Conservation (phyloP, 2,888 invertebrate genomes). For the Mycalesis mineus region DNA sequence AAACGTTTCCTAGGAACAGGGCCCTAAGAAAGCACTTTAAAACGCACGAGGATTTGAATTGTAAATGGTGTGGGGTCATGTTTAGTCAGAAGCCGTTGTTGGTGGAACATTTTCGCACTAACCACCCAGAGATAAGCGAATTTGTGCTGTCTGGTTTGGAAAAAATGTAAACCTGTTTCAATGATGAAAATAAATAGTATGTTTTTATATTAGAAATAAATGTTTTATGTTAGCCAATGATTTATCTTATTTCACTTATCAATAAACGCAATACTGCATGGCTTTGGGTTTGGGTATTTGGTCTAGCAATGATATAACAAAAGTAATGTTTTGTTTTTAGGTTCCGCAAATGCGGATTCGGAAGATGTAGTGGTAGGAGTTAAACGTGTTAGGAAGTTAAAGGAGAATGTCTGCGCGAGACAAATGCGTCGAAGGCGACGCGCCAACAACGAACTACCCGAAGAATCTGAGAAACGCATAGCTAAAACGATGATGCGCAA, state of each 20-base stretch:
- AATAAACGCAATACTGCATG: conserved; percentile 1
- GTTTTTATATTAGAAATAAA: conserved; percentile 12
- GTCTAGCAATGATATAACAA: conserved; percentile 25
- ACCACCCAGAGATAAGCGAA: conserved; percentile 40
- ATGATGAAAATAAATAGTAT: neutral
- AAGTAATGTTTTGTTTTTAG: conserved; percentile 61
- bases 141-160: conserved; percentile 13
- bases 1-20: conserved; percentile 53
- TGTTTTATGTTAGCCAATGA: neutral
- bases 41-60: conserved; percentile 53
- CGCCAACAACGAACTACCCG: conserved; percentile 64
- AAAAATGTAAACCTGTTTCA: conserved; percentile 4
- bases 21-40: conserved; percentile 56
- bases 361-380: conserved; percentile 41
- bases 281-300: neutral
- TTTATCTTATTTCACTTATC: neutral
- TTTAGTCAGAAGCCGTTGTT: conserved; percentile 47
- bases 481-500: conserved; percentile 68
- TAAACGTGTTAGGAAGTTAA: conserved; percentile 59
- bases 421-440: conserved; percentile 67
- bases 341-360: conserved; percentile 53
- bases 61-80: conserved; percentile 48
- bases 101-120: conserved; percentile 43
- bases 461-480: conserved; percentile 63
- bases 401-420: conserved; percentile 63